Base-by-base conservation (phyloP, 2,888 invertebrate species). In the Meta bourneti region DNA sequence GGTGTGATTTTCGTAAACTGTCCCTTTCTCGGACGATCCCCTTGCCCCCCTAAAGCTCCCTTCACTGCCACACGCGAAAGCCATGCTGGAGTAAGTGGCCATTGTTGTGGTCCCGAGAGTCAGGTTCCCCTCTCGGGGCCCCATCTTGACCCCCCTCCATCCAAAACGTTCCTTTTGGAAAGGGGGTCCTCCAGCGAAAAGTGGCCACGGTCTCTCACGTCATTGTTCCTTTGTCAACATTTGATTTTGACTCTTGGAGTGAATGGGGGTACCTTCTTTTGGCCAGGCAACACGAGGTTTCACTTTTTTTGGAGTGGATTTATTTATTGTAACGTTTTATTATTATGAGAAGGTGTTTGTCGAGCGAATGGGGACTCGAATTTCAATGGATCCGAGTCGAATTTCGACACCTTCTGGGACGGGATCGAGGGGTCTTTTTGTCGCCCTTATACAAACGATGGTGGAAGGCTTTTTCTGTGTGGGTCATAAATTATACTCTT, bases 161-260 rank as follows among this genome's bases (percentile, higher is more conserved):
- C 34, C 4, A 34, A 16, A 61, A 9, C 61, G 61, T 16, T 16
- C 61, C 11, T 16, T 61, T 16, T 0, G 8, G 13, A 9, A 16
- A 61, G 16, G 61, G 13, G 13, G 13, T 61, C 61, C 69, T 13
- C 81, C 69, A 13, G 61, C 7, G 11, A 51, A 52, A 61, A 54
- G 61, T 86, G 49, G 51, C n/a, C 49, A 34, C 34, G 34, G 34
- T 34, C 34, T 34, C 34, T 34, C 34, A 34, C 8, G 61, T 8
- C 61, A 16, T 61, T 61, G 61, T 61, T 61, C 82, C 81, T 91
- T 91, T 91, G 91, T 91, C 91, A 91, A 91, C 91, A 91, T 91
- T 91, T 91, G 91, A 91, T 87, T 91, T 90, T 78, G 81, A 79
- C 72, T 61, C 77, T n/a, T n/a, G 34, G 75, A 75, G n/a, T 89